Conservation (phyloP, 1,140 invertebrate genomes). For the Bombus affinis region DNA sequence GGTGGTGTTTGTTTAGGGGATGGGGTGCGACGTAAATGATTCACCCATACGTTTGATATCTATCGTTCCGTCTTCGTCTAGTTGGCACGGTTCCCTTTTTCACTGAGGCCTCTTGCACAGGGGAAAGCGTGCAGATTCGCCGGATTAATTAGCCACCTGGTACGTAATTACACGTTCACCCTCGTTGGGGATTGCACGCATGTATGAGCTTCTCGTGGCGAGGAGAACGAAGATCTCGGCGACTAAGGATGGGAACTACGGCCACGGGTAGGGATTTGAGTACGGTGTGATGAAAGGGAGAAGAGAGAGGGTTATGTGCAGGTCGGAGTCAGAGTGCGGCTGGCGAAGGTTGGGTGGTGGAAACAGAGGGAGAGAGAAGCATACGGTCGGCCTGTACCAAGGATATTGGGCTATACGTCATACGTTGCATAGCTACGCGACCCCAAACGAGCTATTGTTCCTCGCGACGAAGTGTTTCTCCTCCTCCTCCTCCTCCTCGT, state of each 20-base stretch:
- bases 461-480: constrained; percentile 62
- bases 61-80: not conserved
- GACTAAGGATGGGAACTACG: constrained; percentile 11
- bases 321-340: not conserved
- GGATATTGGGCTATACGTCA: constrained; percentile 70
- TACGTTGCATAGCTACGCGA: constrained; percentile 68
- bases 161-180: constrained; percentile 56
- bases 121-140: constrained; percentile 28
- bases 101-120: no score
- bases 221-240: constrained; percentile 20
- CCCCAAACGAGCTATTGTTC: constrained; percentile 70
- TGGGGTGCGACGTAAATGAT: constrained; percentile 1
- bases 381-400: constrained; percentile 60
- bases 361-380: not conserved
- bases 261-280: constrained; percentile 26
- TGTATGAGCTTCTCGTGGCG: constrained; percentile 23
- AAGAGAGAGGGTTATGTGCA: not conserved
- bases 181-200: constrained; percentile 33
- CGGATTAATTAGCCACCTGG: constrained; percentile 60
- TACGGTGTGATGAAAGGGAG: constrained; percentile 15
- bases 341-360: not conserved
- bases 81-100: not conserved
- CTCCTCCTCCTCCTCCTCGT: constrained; percentile 5
- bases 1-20: not conserved
- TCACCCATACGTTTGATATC: constrained; percentile 4